Evolutionary conservation across 2,797 vertebrate genomes (phyloP).

Genomic region (Lepus townsendii): DNA sequence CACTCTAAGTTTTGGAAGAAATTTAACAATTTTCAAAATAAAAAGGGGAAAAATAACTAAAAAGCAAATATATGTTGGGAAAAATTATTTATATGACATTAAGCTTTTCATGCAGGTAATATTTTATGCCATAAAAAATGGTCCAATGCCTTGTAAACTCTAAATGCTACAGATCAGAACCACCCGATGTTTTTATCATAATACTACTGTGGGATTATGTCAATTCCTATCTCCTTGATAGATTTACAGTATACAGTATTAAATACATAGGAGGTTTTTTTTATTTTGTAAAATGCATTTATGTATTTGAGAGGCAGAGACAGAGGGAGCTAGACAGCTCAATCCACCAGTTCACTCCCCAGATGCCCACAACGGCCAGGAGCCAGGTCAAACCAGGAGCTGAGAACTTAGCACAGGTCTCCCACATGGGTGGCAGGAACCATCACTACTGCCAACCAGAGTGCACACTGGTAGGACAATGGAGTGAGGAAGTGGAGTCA

Average conservation of each 20-base stretch:
- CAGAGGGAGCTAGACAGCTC: too few relatives aligned
- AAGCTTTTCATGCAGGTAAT: neutral
- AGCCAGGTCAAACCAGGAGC: too few relatives aligned
- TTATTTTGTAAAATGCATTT: too few relatives aligned
- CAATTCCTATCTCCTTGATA: slow-evolving; percentile 17
- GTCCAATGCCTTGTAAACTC: slow-evolving; percentile 14
- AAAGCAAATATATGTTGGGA: neutral
- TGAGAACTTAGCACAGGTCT: too few relatives aligned
- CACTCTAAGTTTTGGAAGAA: slow-evolving; percentile 29
- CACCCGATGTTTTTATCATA: slow-evolving; percentile 1
- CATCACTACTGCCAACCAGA: too few relatives aligned
- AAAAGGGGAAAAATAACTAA: slow-evolving; percentile 36
- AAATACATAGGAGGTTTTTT: neutral
- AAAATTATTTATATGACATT: slow-evolving; percentile 40
- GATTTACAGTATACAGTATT: slow-evolving; percentile 3
- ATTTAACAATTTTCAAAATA: slow-evolving; percentile 46
- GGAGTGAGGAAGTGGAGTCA: too few relatives aligned
- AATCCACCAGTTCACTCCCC: too few relatives aligned
- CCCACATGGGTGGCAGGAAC: too few relatives aligned
- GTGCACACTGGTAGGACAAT: too few relatives aligned
- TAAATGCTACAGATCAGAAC: neutral
- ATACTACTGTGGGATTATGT: neutral
- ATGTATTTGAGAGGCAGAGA: too few relatives aligned
- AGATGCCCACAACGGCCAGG: too few relatives aligned
- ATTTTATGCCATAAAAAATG: slow-evolving; percentile 37